phyloP scores from a whole-genome alignment of 2,797 vertebrate genomes.

The Eleutherodactylus coqui region DNA sequence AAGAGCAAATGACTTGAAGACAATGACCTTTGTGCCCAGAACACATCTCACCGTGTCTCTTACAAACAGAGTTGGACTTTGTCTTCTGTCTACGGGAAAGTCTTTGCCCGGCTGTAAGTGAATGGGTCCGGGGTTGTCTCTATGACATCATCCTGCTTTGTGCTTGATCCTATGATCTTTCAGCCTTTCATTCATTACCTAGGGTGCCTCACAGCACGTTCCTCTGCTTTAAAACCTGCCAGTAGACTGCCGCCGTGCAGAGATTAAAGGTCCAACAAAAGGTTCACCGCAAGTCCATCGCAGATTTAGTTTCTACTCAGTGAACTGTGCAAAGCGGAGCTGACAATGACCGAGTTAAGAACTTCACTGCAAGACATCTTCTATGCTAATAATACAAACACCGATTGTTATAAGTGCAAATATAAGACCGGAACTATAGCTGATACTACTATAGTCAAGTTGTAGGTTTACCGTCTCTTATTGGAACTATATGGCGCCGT shows the following conservation, averaged over 20 bases:
- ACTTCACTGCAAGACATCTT: background rate
- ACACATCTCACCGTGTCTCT: slow-evolving; percentile 16
- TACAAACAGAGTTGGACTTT: slow-evolving; percentile 29
- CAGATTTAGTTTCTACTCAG: slow-evolving; percentile 65
- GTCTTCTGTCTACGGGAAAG: slow-evolving; percentile 23
- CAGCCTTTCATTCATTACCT: slow-evolving; percentile 62
- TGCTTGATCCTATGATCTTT: slow-evolving; percentile 63
- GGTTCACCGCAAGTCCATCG: slow-evolving; percentile 69
- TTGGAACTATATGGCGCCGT: too few relatives aligned
- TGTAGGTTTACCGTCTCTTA: background rate
- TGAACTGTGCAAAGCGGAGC: slow-evolving; percentile 44
- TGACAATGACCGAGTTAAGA: slow-evolving; percentile 4
- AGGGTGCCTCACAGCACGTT: slow-evolving; percentile 64
- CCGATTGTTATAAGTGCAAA: background rate
- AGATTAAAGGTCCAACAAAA: slow-evolving; percentile 71
- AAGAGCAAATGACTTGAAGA: slow-evolving; percentile 2
- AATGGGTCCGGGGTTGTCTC: slow-evolving; percentile 61
- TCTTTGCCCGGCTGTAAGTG: slow-evolving; percentile 60
- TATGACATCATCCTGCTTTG: slow-evolving; percentile 67
- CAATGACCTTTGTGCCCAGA: slow-evolving; percentile 40
- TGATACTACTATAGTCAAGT: background rate
- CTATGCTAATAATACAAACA: background rate
- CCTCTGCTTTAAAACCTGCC: slow-evolving; percentile 65
- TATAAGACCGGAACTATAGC: background rate
- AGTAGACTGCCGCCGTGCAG: slow-evolving; percentile 65